Evolutionary conservation across 2,797 vertebrate species (phyloP).

Genomic region (Lacerta viridis): DNA sequence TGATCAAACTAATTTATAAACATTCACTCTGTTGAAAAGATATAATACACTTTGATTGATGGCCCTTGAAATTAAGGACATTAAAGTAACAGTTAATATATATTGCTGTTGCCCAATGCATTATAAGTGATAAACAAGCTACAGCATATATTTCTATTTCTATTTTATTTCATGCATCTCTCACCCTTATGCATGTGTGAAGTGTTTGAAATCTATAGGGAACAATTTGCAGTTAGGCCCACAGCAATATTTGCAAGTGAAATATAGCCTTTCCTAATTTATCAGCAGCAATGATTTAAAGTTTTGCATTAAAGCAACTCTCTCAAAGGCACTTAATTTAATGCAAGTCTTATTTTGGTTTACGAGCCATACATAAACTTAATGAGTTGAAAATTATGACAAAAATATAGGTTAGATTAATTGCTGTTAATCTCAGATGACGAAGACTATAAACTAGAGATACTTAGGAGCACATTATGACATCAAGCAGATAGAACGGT

Average conservation of each 20-base stretch:
- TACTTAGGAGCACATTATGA: slow-evolving; percentile 35
- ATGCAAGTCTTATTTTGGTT: slow-evolving; percentile 45
- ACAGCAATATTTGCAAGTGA: slow-evolving; percentile 12
- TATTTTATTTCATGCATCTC: slow-evolving; percentile 40
- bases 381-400: slow-evolving; percentile 40
- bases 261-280: slow-evolving; percentile 20
- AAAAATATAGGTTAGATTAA: slow-evolving; percentile 20
- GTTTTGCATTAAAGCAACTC: slow-evolving; percentile 48
- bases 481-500: slow-evolving; percentile 39
- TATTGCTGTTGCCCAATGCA: slow-evolving; percentile 3
- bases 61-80: slow-evolving; percentile 73
- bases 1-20: slow-evolving; percentile 38
- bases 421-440: slow-evolving; percentile 23
- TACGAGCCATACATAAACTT: slow-evolving; percentile 33
- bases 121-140: slow-evolving; percentile 41
- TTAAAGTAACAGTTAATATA: slow-evolving; percentile 62
- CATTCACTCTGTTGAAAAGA: slow-evolving; percentile 23
- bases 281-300: slow-evolving; percentile 38
- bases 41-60: slow-evolving; percentile 45
- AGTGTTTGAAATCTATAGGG: slow-evolving; percentile 44
- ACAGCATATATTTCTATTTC: slow-evolving; percentile 33
- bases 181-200: slow-evolving; percentile 26
- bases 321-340: slow-evolving; percentile 61
- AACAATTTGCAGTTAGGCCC: slow-evolving; percentile 21
- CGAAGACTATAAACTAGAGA: slow-evolving; percentile 20